Conservation (phyloP, 2,888 invertebrate genomes). For the Xestia c-nigrum region DNA sequence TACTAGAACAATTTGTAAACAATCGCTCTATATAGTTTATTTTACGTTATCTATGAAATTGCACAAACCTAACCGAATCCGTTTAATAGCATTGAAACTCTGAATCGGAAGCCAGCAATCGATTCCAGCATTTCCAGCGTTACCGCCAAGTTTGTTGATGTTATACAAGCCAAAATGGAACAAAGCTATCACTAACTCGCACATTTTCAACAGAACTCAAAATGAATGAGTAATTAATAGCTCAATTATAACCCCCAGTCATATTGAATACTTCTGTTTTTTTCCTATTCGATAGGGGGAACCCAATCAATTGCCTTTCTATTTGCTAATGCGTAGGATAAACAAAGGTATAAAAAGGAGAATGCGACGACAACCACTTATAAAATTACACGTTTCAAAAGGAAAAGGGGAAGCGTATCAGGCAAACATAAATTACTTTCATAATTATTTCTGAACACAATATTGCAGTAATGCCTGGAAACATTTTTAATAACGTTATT, state of each 20-base stretch:
- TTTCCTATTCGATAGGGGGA: background rate
- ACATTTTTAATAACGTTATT: background rate
- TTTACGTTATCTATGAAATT: conserved; percentile 4
- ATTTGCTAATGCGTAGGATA: background rate
- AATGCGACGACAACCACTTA: background rate
- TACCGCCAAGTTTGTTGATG: background rate
- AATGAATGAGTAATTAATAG: background rate
- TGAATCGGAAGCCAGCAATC: background rate
- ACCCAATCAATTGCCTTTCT: background rate
- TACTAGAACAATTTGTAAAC: background rate
- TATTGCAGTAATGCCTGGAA: conserved; percentile 7
- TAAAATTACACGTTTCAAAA: conserved; percentile 8
- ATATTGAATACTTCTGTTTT: background rate
- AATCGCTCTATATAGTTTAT: background rate
- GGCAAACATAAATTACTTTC: background rate
- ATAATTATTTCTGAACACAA: conserved; percentile 7
- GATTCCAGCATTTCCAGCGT: conserved; percentile 9
- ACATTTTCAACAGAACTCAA: background rate
- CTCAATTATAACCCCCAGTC: background rate
- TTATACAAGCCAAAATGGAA: background rate
- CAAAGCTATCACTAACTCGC: background rate
- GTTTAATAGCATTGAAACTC: conserved; percentile 3
- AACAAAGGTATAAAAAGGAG: background rate
- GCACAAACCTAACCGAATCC: background rate
- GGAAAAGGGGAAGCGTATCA: background rate